A percentile compares a stretch with the other conserved stretches of the same genome.
phyloP scores from a whole-genome alignment of 2,888 invertebrate species.

The Norana najaformis region DNA sequence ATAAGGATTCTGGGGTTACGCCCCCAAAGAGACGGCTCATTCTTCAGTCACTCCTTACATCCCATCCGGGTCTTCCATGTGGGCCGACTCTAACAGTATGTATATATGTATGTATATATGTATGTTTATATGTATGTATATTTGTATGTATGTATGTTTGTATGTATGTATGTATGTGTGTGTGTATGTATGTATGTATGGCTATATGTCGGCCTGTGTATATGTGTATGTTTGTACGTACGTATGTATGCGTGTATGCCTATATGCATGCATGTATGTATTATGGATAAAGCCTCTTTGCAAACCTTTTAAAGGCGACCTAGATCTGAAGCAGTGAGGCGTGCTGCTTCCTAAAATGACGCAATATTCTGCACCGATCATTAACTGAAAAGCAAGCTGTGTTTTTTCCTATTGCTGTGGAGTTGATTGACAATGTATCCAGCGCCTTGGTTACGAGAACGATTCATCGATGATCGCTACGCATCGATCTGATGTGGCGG shows the following conservation, averaged over 20 bases:
- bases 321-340: no score
- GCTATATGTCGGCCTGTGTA: no score
- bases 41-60: no score
- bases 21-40: no score
- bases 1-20: no score
- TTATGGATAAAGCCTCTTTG: no score
- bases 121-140: no score
- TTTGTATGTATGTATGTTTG: not conserved
- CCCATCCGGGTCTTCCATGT: no score
- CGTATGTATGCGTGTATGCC: not conserved
- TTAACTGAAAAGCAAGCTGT: not conserved
- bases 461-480: not conserved
- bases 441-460: not conserved
- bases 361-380: not conserved
- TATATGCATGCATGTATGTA: not conserved
- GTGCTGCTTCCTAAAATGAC: no score
- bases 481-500: not conserved
- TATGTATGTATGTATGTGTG: not conserved
- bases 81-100: no score
- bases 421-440: not conserved
- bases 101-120: not conserved
- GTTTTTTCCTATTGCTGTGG: not conserved
- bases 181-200: not conserved
- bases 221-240: not conserved
- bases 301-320: no score